Conservation (phyloP, 2,888 invertebrate genomes). For the Agrotis exclamationis region DNA sequence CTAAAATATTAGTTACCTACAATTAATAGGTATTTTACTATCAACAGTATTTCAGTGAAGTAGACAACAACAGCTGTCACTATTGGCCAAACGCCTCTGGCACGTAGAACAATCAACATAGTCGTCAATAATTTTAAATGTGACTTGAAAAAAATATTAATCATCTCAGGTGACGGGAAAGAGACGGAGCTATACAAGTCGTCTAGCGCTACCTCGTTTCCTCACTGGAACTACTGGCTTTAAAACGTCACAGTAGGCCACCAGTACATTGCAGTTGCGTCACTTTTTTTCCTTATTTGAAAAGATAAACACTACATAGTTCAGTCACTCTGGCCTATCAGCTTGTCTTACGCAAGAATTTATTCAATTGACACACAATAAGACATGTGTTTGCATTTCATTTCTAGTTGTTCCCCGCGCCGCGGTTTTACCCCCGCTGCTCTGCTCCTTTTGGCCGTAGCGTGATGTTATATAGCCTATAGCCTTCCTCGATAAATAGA, state of each 20-base stretch:
- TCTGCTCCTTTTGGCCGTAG: too few relatives aligned
- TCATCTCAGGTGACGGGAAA: background rate
- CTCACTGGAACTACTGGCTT: too few relatives aligned
- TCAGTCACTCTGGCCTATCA: background rate
- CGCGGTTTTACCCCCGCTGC: too few relatives aligned
- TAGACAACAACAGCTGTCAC: slow-evolving; percentile 45
- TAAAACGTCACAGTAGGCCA: too few relatives aligned
- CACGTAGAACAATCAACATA: slow-evolving; percentile 29
- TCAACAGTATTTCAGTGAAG: background rate
- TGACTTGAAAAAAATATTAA: slow-evolving; percentile 20
- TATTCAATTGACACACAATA: slow-evolving; percentile 2
- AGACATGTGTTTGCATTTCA: background rate
- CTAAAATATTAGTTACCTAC: background rate
- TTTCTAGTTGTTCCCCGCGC: too few relatives aligned
- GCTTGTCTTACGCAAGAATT: slow-evolving; percentile 26
- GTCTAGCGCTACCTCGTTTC: too few relatives aligned
- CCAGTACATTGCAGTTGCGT: background rate
- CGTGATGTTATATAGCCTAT: too few relatives aligned
- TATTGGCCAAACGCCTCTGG: slow-evolving; percentile 47
- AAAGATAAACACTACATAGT: slow-evolving; percentile 14
- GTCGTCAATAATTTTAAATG: slow-evolving; percentile 23
- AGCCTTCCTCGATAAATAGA: too few relatives aligned
- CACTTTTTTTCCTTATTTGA: background rate
- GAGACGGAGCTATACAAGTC: too few relatives aligned
- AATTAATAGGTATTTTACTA: background rate